Base-by-base conservation (phyloP, 64 coral and sea anemone species). In the Platygyra sinensis region DNA sequence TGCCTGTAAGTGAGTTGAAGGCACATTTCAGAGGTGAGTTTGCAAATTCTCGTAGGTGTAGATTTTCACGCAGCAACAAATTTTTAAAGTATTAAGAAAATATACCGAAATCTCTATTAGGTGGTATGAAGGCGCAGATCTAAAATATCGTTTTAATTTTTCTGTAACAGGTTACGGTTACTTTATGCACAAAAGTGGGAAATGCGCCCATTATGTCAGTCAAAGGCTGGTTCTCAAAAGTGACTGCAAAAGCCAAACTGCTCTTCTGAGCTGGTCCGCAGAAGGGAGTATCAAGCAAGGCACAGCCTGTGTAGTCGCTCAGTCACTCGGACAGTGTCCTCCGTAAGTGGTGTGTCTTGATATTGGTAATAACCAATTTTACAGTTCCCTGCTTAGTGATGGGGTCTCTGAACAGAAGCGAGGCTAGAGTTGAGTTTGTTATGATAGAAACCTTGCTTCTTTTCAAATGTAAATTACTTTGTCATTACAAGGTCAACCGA, bases 111-210 rank as follows among this genome's bases (percentile, higher is more conserved):
- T 75, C 18, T 75, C 73, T 15, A 18, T 33, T 75, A 16, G 15
- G 73, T 0, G 30, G 32, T 33, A 75, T 38, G 73, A 75, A 75
- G 73, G 73, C 29, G 29, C 73, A 75, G 18, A 75, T 14, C 10
- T 32, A 31, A 55, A 25, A 46, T 46, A 8, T 46, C 42, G 4
- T 46, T 46, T 46, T 46, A 46, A 46, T 54, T 80, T 31, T 52
- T 57, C 52, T 22, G 0, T 28, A 62, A 67, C 39, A 88, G 86
- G 86, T 57, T 74, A 88, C 67, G 86, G 86, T 55, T 88, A 74
- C 69, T 59, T 88, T 24, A 74, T 88, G 86, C 86, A 88, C 72
- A 88, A 75, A 88, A 88, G 86, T 88, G 86, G 86, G 18, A 73
- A 74, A 54, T 88, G 86, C 71, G 86, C 30, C 3, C 69, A 88